Evolutionary conservation across 2,113 vertebrate genomes (phyloP), one percentile per base, ranked within the genome.

Genomic region (Peromyscus californicus): DNA sequence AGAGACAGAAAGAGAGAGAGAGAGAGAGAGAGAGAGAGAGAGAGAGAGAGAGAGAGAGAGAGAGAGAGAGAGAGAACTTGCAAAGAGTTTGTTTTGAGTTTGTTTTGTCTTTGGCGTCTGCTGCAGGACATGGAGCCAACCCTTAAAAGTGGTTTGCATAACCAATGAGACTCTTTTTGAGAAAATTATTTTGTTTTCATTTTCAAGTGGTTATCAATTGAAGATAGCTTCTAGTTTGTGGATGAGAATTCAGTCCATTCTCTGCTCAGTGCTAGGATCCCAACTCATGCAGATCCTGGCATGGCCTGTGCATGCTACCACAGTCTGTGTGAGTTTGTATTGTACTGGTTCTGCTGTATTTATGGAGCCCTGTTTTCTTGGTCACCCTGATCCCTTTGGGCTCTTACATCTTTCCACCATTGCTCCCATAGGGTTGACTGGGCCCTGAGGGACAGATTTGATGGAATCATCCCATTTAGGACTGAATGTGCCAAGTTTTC

Each of bases 281-380:
- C 48, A 54, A 36, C 2, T 22, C 31, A 11, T 54, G 9, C 9
- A 54, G 31, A 80, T 8, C 51, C 13, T 21, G 48, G 17, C 17
- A 36, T 10, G 2, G 15, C 15, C 31, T 21, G 78, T 5, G 31
- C 31, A 10, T 79, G 70, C 70, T 79, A 7, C 76, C 10, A 33
- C 16, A 54, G 78, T 36, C 33, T 54, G 1, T 10, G 4, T 5
- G 29, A 54, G 31, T 51, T 36, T 16, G 36, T 33, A 54, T 3
- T 5, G 1, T 0, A 80, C 8, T 1, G 4, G 0, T 22, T 11
- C 7, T 54, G 31, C 31, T 80, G 7, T 54, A 54, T 5, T 80
- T 51, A 54, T 10, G 19, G 8, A 17, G 15, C 31, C 7, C 8
- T 36, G 7, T 54, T 54, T 54, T 54, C 48, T 80, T 33, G 9